Percentiles rank a stretch among this genome's conserved stretches.
Evolutionary conservation across 1,140 invertebrate species (phyloP).

Genomic region (Stenopsyche tienmushanensis): DNA sequence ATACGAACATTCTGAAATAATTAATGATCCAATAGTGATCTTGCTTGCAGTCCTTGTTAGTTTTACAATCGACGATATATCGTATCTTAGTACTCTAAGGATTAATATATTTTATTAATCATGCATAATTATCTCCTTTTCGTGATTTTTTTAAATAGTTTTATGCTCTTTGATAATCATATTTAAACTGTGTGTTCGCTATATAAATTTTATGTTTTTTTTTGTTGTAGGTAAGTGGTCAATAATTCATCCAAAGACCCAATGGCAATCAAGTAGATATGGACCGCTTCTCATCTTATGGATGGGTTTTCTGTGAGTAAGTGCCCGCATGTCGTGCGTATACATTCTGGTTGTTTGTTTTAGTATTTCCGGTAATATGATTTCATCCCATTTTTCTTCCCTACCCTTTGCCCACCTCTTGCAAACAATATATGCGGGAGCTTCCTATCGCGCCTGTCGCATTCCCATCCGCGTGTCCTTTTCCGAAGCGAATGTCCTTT

Average conservation of each 20-base stretch:
- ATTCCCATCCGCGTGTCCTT: not conserved
- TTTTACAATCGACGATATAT: too few relatives aligned
- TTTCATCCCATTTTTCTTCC: conserved; percentile 17
- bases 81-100: too few relatives aligned
- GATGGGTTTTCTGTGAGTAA: not conserved
- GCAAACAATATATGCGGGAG: not conserved
- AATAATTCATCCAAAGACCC: conserved; percentile 9
- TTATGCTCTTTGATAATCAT: too few relatives aligned
- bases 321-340: not conserved
- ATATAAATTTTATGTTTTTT: too few relatives aligned
- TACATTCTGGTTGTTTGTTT: conserved; percentile 3
- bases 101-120: too few relatives aligned
- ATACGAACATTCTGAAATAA: too few relatives aligned
- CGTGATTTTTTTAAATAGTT: too few relatives aligned
- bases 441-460: not conserved
- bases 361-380: conserved; percentile 17
- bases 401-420: not conserved
- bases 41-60: too few relatives aligned
- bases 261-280: not conserved
- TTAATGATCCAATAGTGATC: too few relatives aligned
- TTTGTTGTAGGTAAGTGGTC: conserved; percentile 13
- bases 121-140: too few relatives aligned
- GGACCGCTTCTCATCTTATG: not conserved
- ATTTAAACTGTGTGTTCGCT: too few relatives aligned
- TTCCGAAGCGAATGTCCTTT: not conserved